These are phyloP conservation scores for Halcyon malimbica DNA, from an alignment of 2,113 vertebrate species.

Conservation along the genomic window DNA sequence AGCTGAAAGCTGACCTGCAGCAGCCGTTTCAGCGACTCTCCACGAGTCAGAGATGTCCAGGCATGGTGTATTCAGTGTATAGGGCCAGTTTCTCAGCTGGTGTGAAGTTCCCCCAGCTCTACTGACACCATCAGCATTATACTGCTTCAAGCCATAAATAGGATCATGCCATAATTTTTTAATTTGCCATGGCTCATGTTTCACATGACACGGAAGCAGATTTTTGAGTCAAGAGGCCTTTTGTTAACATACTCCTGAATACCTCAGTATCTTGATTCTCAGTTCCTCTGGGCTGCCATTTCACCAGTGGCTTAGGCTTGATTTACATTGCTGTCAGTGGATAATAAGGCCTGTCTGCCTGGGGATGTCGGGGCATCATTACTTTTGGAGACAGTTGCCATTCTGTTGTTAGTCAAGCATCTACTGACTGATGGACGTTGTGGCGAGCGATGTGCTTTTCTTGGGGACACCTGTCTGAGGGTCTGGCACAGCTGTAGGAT, in stretches of 20 bases:
- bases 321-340: neutral
- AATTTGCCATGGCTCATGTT: neutral
- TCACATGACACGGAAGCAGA: neutral
- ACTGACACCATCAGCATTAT: neutral
- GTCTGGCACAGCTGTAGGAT: neutral
- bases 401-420: neutral
- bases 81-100: neutral
- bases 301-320: neutral
- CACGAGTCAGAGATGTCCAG: neutral
- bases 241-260: neutral
- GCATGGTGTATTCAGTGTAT: neutral
- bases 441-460: fast-evolving
- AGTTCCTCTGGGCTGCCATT: neutral
- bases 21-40: neutral
- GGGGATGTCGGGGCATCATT: neutral
- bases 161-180: neutral
- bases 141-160: neutral
- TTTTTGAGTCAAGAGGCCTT: constrained; percentile 31
- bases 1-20: constrained; percentile 51
- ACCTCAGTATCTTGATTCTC: neutral
- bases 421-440: neutral
- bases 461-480: neutral
- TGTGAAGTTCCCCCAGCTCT: neutral
- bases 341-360: neutral
- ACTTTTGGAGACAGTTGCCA: neutral